phyloP scores from a whole-genome alignment of 1,140 invertebrate species.

The Leptestheria dahalacensis region DNA sequence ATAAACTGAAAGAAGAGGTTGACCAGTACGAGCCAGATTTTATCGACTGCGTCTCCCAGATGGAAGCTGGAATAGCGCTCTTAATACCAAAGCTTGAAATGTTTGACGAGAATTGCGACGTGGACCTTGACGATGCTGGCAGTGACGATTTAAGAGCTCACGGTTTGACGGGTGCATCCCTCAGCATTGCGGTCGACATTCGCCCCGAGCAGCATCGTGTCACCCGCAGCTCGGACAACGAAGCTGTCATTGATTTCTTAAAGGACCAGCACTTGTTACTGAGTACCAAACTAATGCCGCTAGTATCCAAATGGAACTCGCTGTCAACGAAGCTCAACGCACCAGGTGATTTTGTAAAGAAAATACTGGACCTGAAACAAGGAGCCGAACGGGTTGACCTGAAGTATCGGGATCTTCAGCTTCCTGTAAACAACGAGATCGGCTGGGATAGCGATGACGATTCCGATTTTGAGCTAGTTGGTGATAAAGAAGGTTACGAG shows the following conservation, averaged over 20 bases:
- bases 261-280: constrained; percentile 23
- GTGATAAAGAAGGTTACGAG: constrained; percentile 32
- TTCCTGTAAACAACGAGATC: constrained; percentile 14
- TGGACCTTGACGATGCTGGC: neutral
- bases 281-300: constrained; percentile 17
- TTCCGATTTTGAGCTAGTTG: constrained; percentile 29
- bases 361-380: constrained; percentile 23
- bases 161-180: constrained; percentile 12
- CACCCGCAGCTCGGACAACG: constrained; percentile 20
- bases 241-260: constrained; percentile 21
- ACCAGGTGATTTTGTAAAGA: constrained; percentile 13
- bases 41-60: constrained; percentile 24
- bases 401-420: constrained; percentile 20
- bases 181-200: constrained; percentile 11
- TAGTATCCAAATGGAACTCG: constrained; percentile 20
- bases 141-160: constrained; percentile 16
- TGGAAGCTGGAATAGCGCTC: constrained; percentile 29
- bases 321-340: constrained; percentile 4
- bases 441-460: constrained; percentile 20
- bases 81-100: constrained; percentile 27
- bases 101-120: constrained; percentile 19
- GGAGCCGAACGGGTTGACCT: constrained; percentile 13
- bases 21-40: constrained; percentile 23
- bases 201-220: constrained; percentile 10
- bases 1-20: constrained; percentile 24